phyloP scores from a whole-genome alignment of 2,113 vertebrate genomes.

The Lagopus muta region DNA sequence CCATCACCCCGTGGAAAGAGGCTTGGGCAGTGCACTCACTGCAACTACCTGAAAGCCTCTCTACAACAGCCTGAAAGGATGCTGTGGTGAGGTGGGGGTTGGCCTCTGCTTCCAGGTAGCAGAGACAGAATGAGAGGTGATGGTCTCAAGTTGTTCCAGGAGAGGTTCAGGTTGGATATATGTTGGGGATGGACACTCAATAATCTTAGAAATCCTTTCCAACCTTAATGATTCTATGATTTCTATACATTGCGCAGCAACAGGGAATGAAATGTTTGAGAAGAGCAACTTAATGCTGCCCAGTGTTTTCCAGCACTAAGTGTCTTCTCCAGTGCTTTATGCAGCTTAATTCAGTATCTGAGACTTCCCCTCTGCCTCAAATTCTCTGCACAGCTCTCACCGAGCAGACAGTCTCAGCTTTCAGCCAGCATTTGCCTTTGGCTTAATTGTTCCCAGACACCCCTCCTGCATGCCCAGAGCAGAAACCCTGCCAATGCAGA shows the following conservation, averaged over 20 bases:
- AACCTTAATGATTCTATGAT: too few species aligned
- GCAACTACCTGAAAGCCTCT: too few species aligned
- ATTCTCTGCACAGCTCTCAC: neutral
- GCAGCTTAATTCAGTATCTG: constrained; percentile 7
- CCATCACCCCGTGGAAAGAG: neutral
- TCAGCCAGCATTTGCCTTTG: neutral
- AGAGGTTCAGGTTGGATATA: too few species aligned
- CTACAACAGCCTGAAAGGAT: too few species aligned
- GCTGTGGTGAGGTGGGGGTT: too few species aligned
- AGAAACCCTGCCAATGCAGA: neutral
- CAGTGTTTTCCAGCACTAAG: neutral
- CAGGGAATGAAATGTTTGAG: neutral
- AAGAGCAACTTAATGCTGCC: neutral
- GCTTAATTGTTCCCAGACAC: constrained; percentile 16
- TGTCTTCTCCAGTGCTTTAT: neutral
- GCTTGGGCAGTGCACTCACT: neutral
- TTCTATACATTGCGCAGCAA: too few species aligned
- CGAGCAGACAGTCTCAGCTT: constrained; percentile 3
- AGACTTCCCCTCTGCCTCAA: neutral
- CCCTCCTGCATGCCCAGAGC: fast-evolving
- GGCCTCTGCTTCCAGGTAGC: too few species aligned
- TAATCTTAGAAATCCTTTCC: too few species aligned
- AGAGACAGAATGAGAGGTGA: too few species aligned
- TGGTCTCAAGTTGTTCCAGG: too few species aligned
- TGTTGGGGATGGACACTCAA: too few species aligned